These are phyloP conservation scores for Carapus acus DNA, from an alignment of 2,797 vertebrate species.

Conservation along the genomic window DNA sequence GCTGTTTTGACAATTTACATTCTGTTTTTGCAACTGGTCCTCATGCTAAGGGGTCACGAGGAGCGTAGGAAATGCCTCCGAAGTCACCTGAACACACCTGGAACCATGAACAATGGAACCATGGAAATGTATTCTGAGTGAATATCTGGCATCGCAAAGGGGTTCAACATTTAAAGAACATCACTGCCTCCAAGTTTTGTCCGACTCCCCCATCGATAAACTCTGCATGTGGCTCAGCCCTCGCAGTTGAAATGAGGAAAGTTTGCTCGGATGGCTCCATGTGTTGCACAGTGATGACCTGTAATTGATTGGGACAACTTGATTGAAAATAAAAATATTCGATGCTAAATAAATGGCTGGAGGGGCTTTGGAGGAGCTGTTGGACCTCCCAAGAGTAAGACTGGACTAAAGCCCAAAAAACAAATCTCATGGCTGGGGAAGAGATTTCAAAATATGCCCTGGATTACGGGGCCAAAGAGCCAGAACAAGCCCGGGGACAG, in stretches of 20 bases:
- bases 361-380: constrained; percentile 55
- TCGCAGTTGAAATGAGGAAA: constrained; percentile 44
- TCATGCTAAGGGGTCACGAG: constrained; percentile 3
- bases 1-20: constrained; percentile 11
- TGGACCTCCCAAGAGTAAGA: constrained; percentile 66
- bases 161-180: too few species aligned
- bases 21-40: constrained; percentile 5
- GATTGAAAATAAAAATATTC: constrained; percentile 62
- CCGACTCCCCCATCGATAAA: constrained; percentile 14
- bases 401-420: constrained; percentile 63
- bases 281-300: constrained; percentile 56
- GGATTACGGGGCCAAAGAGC: constrained; percentile 50
- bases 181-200: constrained; percentile 31
- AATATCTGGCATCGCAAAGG: too few species aligned
- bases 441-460: constrained; percentile 54
- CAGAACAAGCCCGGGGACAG: constrained; percentile 54
- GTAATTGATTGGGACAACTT: constrained; percentile 60
- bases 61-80: constrained; percentile 9
- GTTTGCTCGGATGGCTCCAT: constrained; percentile 53
- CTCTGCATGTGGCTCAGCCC: not conserved
- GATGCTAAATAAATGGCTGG: constrained; percentile 43
- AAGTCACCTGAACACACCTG: constrained; percentile 10
- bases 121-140: constrained; percentile 23
- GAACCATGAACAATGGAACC: constrained; percentile 22
- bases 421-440: constrained; percentile 56